phyloP scores from a whole-genome alignment of 2,888 invertebrate genomes.

The Acronicta psi region DNA sequence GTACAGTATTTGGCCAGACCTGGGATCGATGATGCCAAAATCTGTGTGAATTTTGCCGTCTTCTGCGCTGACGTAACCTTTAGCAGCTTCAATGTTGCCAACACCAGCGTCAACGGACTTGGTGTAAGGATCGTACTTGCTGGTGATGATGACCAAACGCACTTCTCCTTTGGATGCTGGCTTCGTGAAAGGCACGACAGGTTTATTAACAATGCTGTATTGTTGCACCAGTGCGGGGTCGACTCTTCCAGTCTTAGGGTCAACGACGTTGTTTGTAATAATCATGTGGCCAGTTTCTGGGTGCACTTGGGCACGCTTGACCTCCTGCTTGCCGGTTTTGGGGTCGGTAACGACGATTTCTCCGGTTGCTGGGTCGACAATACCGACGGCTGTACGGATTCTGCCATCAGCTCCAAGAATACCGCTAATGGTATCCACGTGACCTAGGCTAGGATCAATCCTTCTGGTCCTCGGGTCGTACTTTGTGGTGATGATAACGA shows the following conservation, averaged over 20 bases:
- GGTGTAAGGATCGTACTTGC: conserved; percentile 89
- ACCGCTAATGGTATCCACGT: conserved; percentile 89
- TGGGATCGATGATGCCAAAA: conserved; percentile 89
- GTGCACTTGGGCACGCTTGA: conserved; percentile 88
- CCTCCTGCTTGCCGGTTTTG: conserved; percentile 85
- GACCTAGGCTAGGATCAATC: conserved; percentile 80
- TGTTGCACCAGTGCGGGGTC: conserved; percentile 89
- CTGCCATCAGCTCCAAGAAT: conserved; percentile 86
- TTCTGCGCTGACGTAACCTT: conserved; percentile 86
- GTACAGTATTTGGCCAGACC: conserved; percentile 89
- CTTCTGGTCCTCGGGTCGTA: conserved; percentile 88
- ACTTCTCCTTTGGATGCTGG: conserved; percentile 81
- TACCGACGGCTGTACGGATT: conserved; percentile 90
- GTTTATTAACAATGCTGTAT: conserved; percentile 83
- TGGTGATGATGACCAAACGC: conserved; percentile 82
- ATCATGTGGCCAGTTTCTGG: conserved; percentile 89
- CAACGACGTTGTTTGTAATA: conserved; percentile 87
- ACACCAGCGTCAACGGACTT: conserved; percentile 88
- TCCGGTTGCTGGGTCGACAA: conserved; percentile 90
- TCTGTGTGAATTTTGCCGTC: conserved; percentile 89
- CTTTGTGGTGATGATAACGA: conserved; percentile 90
- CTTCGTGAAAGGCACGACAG: conserved; percentile 77
- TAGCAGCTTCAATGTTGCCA: conserved; percentile 87
- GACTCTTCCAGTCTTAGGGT: conserved; percentile 89
- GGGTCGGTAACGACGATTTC: conserved; percentile 84